Conservation (phyloP, 2,113 vertebrate genomes). For the Callocephalon fimbriatum region DNA sequence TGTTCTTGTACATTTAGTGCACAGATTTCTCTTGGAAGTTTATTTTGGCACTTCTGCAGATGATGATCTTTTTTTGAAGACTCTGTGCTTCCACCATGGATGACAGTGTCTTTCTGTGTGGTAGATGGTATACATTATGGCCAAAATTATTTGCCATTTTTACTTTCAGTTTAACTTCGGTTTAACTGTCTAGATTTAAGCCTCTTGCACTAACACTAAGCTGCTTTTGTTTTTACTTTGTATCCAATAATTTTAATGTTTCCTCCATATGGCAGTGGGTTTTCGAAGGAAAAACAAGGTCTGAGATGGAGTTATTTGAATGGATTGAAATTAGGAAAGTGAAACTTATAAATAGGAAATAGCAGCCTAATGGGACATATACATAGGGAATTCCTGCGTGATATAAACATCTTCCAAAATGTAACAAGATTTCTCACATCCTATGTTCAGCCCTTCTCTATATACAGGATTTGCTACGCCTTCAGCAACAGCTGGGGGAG, state of each 20-base stretch:
- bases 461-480: neutral
- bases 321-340: conserved; percentile 17
- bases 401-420: neutral
- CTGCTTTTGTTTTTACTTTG: conserved; percentile 70
- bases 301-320: neutral
- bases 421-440: neutral
- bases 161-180: conserved; percentile 63
- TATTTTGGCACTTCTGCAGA: neutral
- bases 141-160: conserved; percentile 41
- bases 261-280: conserved; percentile 59
- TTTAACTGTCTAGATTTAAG: conserved; percentile 64
- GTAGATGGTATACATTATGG: neutral
- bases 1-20: neutral
- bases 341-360: conserved; percentile 15
- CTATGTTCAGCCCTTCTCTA: neutral
- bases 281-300: conserved; percentile 29
- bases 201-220: conserved; percentile 56
- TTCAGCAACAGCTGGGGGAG: neutral
- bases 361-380: neutral
- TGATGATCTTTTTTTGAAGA: neutral
- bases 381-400: neutral
- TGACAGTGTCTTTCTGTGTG: neutral
- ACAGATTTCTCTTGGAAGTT: neutral
- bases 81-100: fast-evolving
- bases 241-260: conserved; percentile 70